These are phyloP conservation scores for Platorchestia sp. DNA, from an alignment of 1,140 invertebrate genomes.

Conservation along the genomic window DNA sequence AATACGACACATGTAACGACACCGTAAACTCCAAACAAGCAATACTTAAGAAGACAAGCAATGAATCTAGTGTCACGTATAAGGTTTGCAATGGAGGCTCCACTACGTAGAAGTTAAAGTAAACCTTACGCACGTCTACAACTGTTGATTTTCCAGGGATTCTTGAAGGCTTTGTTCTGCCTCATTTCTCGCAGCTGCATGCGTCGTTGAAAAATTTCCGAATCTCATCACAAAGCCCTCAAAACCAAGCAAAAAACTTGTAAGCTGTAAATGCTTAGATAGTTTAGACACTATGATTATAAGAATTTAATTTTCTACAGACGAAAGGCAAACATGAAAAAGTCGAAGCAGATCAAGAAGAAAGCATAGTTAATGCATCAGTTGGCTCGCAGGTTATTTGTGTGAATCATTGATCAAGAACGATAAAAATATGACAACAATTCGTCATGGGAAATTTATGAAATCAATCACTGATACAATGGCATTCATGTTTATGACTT, in stretches of 20 bases:
- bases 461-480: too few relatives aligned
- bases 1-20: not conserved
- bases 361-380: not conserved
- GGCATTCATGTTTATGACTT: too few relatives aligned
- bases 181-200: not conserved
- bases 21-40: not conserved
- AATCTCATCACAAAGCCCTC: not conserved
- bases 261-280: not conserved
- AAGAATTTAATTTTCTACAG: not conserved
- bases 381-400: not conserved
- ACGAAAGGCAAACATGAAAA: not conserved
- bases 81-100: not conserved
- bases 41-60: not conserved
- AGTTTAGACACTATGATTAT: not conserved
- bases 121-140: not conserved
- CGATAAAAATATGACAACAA: not conserved
- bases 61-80: not conserved
- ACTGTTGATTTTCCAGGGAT: not conserved
- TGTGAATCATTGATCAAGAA: not conserved
- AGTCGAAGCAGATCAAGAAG: not conserved
- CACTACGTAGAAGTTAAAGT: too few relatives aligned
- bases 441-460: not conserved
- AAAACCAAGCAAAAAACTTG: not conserved
- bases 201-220: not conserved
- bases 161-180: not conserved